phyloP scores from a whole-genome alignment of 2,797 vertebrate genomes.

The Monodelphis domestica region DNA sequence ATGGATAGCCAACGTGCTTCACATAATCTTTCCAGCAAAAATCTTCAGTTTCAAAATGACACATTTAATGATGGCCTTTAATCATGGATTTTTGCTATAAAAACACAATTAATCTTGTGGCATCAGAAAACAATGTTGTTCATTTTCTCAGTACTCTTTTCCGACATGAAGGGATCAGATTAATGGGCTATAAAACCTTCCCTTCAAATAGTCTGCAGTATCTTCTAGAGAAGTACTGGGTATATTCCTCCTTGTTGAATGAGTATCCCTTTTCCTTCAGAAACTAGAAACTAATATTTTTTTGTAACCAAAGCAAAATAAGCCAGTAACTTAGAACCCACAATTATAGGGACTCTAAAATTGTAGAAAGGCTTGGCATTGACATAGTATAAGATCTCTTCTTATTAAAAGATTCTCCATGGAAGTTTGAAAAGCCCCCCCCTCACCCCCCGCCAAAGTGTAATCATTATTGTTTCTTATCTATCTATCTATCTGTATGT shows the following conservation, averaged over 20 bases:
- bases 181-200: constrained; percentile 38
- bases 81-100: constrained; percentile 40
- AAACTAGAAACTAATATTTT: neutral
- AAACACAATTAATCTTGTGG: constrained; percentile 56
- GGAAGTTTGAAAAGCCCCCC: neutral
- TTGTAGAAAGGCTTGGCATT: neutral
- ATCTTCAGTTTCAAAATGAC: constrained; percentile 48
- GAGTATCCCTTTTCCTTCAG: neutral
- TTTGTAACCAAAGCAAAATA: neutral
- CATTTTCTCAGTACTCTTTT: constrained; percentile 45
- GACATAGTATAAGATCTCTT: neutral
- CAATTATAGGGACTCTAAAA: neutral
- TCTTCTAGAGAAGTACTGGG: neutral
- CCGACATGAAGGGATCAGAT: constrained; percentile 56
- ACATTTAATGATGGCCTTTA: constrained; percentile 57
- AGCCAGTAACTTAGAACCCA: neutral
- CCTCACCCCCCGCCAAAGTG: too few relatives aligned
- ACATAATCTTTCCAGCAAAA: constrained; percentile 38
- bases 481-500: too few relatives aligned
- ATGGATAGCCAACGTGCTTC: neutral
- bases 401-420: neutral
- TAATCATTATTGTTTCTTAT: neutral
- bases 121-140: constrained; percentile 3
- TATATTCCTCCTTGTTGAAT: too few relatives aligned
- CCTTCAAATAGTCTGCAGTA: neutral